A percentile compares a stretch with the other conserved stretches of the same genome.
Conservation (phyloP, 2,888 invertebrate genomes). For the Plagiodera versicolora region DNA sequence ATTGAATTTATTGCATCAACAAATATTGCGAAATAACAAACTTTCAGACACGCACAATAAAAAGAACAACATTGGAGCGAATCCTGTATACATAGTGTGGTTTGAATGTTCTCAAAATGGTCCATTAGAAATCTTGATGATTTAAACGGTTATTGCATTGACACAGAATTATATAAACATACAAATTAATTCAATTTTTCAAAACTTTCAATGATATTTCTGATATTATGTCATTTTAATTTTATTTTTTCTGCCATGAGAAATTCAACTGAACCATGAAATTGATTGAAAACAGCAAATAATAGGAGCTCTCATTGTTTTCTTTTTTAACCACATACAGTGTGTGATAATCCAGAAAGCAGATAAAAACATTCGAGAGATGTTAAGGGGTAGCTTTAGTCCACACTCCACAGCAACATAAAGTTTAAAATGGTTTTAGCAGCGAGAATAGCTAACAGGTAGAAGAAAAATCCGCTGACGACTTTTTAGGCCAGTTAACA, state of each 20-base stretch:
- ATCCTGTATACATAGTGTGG: not conserved
- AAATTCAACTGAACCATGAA: not conserved
- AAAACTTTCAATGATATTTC: not conserved
- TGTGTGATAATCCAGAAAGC: too few species aligned
- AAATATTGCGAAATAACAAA: not conserved
- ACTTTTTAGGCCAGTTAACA: too few species aligned
- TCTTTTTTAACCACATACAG: too few species aligned
- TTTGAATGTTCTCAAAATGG: not conserved
- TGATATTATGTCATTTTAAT: not conserved
- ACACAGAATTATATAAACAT: not conserved
- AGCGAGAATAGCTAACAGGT: too few species aligned
- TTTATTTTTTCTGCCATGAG: not conserved
- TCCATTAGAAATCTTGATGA: not conserved
- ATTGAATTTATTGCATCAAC: not conserved
- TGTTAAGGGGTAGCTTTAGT: too few species aligned
- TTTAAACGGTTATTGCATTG: not conserved
- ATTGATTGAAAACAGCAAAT: not conserved
- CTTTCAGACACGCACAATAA: not conserved
- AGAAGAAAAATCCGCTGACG: too few species aligned
- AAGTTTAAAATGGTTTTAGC: too few species aligned
- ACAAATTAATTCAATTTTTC: not conserved
- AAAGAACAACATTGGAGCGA: not conserved
- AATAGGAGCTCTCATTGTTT: too few species aligned
- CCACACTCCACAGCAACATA: too few species aligned
- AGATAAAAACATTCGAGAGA: too few species aligned